A percentile compares a stretch with the other conserved stretches of the same genome.
These are phyloP conservation scores for Chloropsis cyanopogon DNA, from an alignment of 2,113 vertebrate genomes.

Conservation along the genomic window DNA sequence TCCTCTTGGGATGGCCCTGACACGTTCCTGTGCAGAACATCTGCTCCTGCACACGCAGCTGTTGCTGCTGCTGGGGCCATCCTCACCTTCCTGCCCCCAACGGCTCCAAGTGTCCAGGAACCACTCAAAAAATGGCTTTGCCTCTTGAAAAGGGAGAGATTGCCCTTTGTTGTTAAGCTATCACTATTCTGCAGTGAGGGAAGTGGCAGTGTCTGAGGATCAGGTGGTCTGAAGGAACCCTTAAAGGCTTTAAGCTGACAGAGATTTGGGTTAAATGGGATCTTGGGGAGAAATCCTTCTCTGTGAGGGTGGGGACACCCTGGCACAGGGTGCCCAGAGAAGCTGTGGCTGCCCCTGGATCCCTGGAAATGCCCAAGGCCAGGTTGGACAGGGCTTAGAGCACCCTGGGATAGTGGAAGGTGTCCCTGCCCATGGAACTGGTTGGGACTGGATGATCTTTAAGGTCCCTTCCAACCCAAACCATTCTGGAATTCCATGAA, in stretches of 20 bases:
- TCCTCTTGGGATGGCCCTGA: neutral
- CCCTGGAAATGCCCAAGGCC: neutral
- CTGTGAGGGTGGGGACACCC: neutral
- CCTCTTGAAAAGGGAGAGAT: neutral
- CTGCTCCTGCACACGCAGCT: slow-evolving; percentile 5
- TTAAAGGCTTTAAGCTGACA: neutral
- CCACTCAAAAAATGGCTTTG: neutral
- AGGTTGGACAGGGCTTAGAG: rapidly evolving
- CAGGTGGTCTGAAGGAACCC: neutral
- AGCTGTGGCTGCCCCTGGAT: neutral
- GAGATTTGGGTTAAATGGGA: neutral
- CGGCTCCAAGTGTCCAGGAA: rapidly evolving
- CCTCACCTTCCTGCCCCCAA: neutral
- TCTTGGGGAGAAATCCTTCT: neutral
- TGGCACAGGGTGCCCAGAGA: neutral
- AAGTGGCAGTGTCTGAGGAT: neutral
- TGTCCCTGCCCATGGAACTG: neutral
- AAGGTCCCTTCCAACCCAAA: neutral
- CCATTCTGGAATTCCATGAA: neutral
- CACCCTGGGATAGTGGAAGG: rapidly evolving
- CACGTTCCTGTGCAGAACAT: slow-evolving; percentile 18
- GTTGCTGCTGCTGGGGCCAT: neutral
- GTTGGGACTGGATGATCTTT: neutral
- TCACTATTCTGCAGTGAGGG: neutral
- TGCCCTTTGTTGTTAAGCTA: neutral